Base-by-base conservation (phyloP, 2,797 vertebrate species). In the Amblyopsis hoosieri region DNA sequence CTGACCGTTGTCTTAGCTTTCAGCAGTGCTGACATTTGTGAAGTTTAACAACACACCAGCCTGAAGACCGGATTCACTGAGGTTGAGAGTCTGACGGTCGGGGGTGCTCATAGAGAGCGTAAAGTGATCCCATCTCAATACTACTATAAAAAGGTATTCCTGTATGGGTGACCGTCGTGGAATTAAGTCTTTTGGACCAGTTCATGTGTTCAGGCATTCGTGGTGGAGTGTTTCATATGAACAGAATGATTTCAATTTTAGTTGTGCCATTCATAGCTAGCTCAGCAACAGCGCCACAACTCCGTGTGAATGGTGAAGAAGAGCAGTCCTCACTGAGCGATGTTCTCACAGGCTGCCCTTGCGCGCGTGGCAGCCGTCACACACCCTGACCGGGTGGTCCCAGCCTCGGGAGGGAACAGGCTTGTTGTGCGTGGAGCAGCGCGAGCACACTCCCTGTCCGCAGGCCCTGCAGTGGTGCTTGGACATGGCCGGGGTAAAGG, bases 381-480 rank as follows among this genome's bases (percentile, higher is more conserved):
- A 95, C 48, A 95, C 93, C 60, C 94, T 81, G 65, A 95, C 94
- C 0, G 94, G 92, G 73, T 95, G 94, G 79, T 94, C 93, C 94
- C 94, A 95, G 48, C 94, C 94, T 0, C 91, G 87, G 29, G 93
- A 93, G 17, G 94, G 93, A 14, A 95, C 94, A 0, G 92, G 70
- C 3, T 86, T 89, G 79, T 49, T 76, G 68, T 87, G 85, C 1
- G 83, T 71, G 49, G 94, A 95, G 85, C 94, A 95, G 60, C 53
- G 60, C 0, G 88, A 85, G 3, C 94, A 95, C 78, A 95, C 91
- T 0, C 94, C 94, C 81, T 93, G 88, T 0, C 94, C 94, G 2
- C 94, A 95, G 1, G 93, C 92, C 67, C 94, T 84, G 83, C 94
- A 95, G 89, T 95, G 94, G 79, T 95, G 94, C 80, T 93, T 94